A percentile compares a stretch with the other conserved stretches of the same genome.
phyloP scores from a whole-genome alignment of 1,140 invertebrate species.

The Caenorhabditis brenneri region DNA sequence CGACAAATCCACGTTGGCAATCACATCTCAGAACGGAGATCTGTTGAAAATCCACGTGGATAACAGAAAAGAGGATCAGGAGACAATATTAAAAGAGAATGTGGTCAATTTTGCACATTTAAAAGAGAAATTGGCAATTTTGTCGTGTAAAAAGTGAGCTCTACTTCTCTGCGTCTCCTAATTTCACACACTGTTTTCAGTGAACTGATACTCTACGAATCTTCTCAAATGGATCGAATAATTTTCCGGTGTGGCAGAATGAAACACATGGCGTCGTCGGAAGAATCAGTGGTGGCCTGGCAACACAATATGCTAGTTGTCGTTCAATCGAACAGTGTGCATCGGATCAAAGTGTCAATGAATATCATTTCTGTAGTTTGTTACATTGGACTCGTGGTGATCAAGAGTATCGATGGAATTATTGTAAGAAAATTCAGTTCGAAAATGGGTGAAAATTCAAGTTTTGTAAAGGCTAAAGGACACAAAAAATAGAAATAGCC shows the following conservation, averaged over 20 bases:
- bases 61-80: not conserved
- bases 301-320: not conserved
- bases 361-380: not conserved
- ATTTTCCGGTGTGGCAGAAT: not conserved
- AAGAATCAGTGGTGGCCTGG: not conserved
- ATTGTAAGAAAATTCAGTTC: not conserved
- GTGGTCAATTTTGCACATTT: not conserved
- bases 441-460: not conserved
- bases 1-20: not conserved
- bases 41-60: not conserved
- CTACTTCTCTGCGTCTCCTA: too few relatives aligned
- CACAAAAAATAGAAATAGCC: too few relatives aligned
- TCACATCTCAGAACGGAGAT: slow-evolving; percentile 1
- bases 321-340: not conserved
- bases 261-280: not conserved
- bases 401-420: not conserved
- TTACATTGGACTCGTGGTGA: not conserved
- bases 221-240: not conserved
- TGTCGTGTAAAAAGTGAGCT: not conserved
- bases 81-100: not conserved
- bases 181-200: not conserved
- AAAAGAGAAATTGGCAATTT: not conserved
- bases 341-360: not conserved
- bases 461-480: not conserved
- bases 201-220: not conserved